These are phyloP conservation scores for Podarcis lilfordi DNA, from an alignment of 2,797 vertebrate genomes.

Conservation along the genomic window DNA sequence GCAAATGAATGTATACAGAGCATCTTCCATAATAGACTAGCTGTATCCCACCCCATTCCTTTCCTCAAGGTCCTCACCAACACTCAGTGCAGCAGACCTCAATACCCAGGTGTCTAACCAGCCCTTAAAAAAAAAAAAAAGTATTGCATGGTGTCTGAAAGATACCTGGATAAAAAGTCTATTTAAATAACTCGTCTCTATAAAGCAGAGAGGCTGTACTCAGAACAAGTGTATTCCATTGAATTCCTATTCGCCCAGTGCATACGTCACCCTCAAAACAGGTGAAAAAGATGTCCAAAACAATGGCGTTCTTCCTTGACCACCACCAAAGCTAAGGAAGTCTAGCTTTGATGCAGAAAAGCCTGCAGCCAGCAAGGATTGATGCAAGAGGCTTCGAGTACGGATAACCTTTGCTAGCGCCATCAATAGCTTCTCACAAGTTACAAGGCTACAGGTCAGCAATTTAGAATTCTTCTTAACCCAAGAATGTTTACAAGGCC, in stretches of 20 bases:
- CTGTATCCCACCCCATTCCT: not conserved
- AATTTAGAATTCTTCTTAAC: not conserved
- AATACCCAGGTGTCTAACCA: conserved; percentile 8
- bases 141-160: conserved; percentile 47
- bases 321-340: conserved; percentile 7
- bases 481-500: not conserved
- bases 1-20: conserved; percentile 3
- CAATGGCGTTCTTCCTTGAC: not conserved
- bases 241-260: conserved; percentile 4
- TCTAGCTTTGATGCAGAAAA: not conserved
- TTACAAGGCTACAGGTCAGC: not conserved
- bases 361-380: not conserved
- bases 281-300: conserved; percentile 8
- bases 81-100: conserved; percentile 16
- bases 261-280: conserved; percentile 7
- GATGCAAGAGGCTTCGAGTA: not conserved
- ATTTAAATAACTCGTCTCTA: conserved; percentile 16
- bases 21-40: not conserved
- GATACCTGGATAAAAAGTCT: conserved; percentile 41
- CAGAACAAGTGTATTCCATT: conserved; percentile 8
- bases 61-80: not conserved
- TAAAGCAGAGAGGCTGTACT: conserved; percentile 12
- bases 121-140: conserved; percentile 36
- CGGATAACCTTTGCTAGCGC: not conserved
- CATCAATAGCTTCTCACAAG: not conserved